Conservation (phyloP, 2,888 invertebrate genomes). For the Meteorus cinctellus region DNA sequence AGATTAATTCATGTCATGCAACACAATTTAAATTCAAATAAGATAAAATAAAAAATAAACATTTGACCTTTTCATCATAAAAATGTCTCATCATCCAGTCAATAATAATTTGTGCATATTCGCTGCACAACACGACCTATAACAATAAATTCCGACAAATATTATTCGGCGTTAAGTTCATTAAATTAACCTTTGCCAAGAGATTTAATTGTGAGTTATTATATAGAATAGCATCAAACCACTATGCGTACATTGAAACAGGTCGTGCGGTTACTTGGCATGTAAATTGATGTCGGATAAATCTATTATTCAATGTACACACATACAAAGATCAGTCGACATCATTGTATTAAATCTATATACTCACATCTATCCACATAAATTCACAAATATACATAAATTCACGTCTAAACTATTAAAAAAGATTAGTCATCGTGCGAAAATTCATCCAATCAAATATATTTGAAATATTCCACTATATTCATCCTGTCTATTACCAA, state of each 20-base stretch:
- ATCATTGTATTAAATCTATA: background rate
- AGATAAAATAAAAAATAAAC: background rate
- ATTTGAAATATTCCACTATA: slow-evolving; percentile 19
- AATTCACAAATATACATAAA: background rate
- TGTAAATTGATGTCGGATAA: slow-evolving; percentile 12
- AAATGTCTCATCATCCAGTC: background rate
- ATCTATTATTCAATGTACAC: background rate
- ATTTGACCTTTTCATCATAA: slow-evolving; percentile 3
- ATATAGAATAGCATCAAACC: background rate
- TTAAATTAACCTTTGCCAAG: slow-evolving; percentile 18
- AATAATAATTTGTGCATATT: background rate
- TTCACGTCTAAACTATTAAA: slow-evolving; percentile 13
- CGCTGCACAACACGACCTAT: background rate
- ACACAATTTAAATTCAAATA: background rate
- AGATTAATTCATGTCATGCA: background rate
- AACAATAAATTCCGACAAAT: slow-evolving; percentile 22
- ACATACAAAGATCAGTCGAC: slow-evolving; percentile 29
- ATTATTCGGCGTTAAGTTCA: slow-evolving; percentile 17
- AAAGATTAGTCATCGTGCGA: slow-evolving; percentile 35
- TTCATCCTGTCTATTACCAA: slow-evolving; percentile 41
- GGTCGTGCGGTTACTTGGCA: background rate
- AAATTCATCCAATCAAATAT: slow-evolving; percentile 17
- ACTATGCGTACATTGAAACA: background rate
- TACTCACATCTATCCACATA: background rate
- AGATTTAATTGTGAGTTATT: slow-evolving; percentile 24